phyloP scores from a whole-genome alignment of 2,797 vertebrate species.

The Sebastes trivittatus region DNA sequence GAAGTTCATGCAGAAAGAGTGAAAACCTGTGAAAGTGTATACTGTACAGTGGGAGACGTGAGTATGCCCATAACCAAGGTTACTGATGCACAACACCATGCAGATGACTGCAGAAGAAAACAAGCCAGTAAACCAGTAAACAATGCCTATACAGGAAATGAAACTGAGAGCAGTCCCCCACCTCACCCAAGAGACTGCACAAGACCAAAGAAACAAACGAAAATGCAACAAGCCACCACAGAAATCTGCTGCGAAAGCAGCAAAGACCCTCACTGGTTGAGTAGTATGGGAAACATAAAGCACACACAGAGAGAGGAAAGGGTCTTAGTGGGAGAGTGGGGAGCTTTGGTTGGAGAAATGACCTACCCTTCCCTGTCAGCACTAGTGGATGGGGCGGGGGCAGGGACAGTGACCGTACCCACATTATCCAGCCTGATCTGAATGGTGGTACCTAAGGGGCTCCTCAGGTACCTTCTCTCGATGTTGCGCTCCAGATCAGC shows the following conservation, averaged over 20 bases:
- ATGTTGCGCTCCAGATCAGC: constrained; percentile 99
- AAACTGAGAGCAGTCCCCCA: constrained; percentile 43
- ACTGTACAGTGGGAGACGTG: constrained; percentile 70
- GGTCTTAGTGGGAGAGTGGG: constrained; percentile 80
- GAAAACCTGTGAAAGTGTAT: constrained; percentile 60
- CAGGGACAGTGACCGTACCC: constrained; percentile 99
- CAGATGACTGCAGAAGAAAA: constrained; percentile 66
- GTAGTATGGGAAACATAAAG: constrained; percentile 78
- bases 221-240: constrained; percentile 85
- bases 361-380: constrained; percentile 99
- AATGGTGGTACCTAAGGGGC: constrained; percentile 99
- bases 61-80: constrained; percentile 64
- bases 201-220: constrained; percentile 68
- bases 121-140: constrained; percentile 44
- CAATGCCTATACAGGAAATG: constrained; percentile 32
- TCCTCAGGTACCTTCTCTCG: constrained; percentile 99
- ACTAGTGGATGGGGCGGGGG: constrained; percentile 99
- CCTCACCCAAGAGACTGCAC: constrained; percentile 72
- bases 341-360: constrained; percentile 86
- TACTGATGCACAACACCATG: constrained; percentile 78
- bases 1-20: constrained; percentile 75
- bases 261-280: constrained; percentile 79
- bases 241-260: constrained; percentile 88
- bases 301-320: constrained; percentile 87
- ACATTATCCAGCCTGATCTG: constrained; percentile 99